These are phyloP conservation scores for Platygyra sinensis DNA, from an alignment of 64 coral and sea anemone genomes.

Conservation along the genomic window DNA sequence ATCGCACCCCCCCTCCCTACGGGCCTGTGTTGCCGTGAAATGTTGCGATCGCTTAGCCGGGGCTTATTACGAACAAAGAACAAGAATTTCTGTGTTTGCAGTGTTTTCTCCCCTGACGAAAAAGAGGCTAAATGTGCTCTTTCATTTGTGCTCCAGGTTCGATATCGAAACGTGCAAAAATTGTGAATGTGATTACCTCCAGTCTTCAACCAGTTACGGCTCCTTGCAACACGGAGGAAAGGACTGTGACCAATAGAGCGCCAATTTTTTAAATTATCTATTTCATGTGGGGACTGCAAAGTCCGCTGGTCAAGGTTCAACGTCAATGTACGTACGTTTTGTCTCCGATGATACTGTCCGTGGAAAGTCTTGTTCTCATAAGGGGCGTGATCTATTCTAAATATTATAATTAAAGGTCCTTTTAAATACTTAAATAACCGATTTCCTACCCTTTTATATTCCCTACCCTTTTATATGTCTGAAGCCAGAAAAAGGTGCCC, in stretches of 20 bases:
- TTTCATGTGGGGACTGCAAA: neutral
- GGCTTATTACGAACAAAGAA: neutral
- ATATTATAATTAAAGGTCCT: no score
- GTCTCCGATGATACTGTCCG: neutral
- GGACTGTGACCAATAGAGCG: neutral
- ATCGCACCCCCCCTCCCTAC: no score
- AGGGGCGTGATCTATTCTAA: no score
- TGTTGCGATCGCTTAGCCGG: no score
- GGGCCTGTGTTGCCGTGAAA: no score
- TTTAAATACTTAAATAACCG: no score
- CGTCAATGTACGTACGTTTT: neutral
- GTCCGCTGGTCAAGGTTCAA: neutral
- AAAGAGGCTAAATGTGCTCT: neutral
- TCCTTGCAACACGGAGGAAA: neutral
- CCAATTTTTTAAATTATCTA: neutral
- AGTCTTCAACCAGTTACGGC: neutral
- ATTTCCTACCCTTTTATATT: no score
- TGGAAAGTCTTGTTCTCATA: no score
- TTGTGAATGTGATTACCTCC: neutral
- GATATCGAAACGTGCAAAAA: neutral
- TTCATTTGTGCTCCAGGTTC: neutral
- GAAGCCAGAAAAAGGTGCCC: no score
- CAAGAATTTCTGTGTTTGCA: neutral
- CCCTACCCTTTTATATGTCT: no score
- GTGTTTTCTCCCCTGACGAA: neutral